Base-by-base conservation (phyloP, 2,797 vertebrate species). In the Siniperca obscura region DNA sequence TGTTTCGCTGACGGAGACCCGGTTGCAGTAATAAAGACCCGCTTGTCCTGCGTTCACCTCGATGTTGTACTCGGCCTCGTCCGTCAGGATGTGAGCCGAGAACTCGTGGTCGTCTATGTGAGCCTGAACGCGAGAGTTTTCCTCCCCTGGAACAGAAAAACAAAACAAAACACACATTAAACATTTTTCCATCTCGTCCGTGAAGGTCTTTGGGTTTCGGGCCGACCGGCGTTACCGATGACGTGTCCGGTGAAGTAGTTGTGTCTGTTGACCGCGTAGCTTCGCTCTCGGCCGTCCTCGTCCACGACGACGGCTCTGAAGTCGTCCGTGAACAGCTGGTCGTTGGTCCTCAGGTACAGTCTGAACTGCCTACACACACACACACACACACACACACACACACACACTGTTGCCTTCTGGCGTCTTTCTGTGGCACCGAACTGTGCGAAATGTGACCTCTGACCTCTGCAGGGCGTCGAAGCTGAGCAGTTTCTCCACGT, bases 191-290 rank as follows among this genome's bases (percentile, higher is more conserved):
- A 6, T 11, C 21, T 5, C 1, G 0, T 17, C 22, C 16, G 4
- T 4, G 7, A 19, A 36, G 12, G 6, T 34, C 48, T 21, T 3
- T 27, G 44, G 4, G 1, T 40, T n/a, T 1, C 48, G 1, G 38
- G 16, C 3, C 0, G 34, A 2, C 13, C 13, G 0, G 21, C 1
- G 7, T 73, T 69, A 99, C 98, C 98, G 22, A 99, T 95, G 0
- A 99, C 96, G 4, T 99, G 98, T 81, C 98, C 98, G 0, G 90
- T 97, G 95, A 97, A 98, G 94, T 97, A 99, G 91, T 98, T 97
- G 76, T 98, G 96, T 93, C 97, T 96, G 16, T 97, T 96, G 82
- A 99, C 94, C 0, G 72, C 76, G 62, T 93, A 91, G 19, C 86
- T 87, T 2, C 89, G 93, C 77, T 97, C 96, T 1, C 90, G 91